Evolutionary conservation across 2,797 vertebrate genomes (phyloP).

Genomic region (Centroberyx gerrardi): DNA sequence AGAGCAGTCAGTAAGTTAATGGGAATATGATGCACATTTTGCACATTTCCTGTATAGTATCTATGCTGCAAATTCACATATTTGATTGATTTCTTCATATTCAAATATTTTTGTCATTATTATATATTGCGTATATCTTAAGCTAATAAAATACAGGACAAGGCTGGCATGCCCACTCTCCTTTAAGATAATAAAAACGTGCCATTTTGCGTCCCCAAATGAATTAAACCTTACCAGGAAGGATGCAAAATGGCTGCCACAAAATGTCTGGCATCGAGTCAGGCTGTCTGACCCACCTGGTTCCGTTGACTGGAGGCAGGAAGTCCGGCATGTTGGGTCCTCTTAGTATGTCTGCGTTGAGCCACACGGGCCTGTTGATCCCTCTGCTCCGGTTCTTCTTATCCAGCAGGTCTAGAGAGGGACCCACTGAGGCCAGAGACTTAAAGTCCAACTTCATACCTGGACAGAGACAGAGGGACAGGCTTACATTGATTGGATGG

Average conservation of each 20-base stretch:
- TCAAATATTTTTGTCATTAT: too few species aligned
- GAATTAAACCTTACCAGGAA: background rate
- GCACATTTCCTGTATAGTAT: too few species aligned
- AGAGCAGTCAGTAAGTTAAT: background rate
- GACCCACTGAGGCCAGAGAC: slow-evolving; percentile 80
- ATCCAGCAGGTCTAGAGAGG: slow-evolving; percentile 81
- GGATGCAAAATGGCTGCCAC: background rate
- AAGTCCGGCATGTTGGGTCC: slow-evolving; percentile 87
- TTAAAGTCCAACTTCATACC: slow-evolving; percentile 91
- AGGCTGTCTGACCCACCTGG: slow-evolving; percentile 68
- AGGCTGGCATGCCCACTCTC: too few species aligned
- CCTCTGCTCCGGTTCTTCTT: slow-evolving; percentile 64
- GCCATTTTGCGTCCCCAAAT: background rate
- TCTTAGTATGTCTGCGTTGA: slow-evolving; percentile 86
- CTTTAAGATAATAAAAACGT: too few species aligned
- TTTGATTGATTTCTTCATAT: too few species aligned
- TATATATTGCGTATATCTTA: too few species aligned
- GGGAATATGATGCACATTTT: too few species aligned
- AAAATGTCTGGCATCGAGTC: background rate
- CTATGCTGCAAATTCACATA: too few species aligned
- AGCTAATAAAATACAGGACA: too few species aligned
- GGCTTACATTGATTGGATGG: too few species aligned
- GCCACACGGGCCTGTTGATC: slow-evolving; percentile 86
- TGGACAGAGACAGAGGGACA: slow-evolving; percentile 44
- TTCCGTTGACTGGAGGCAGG: slow-evolving; percentile 81